These are phyloP conservation scores for Drosophila falleni DNA, from an alignment of 2,888 invertebrate species.

Conservation along the genomic window DNA sequence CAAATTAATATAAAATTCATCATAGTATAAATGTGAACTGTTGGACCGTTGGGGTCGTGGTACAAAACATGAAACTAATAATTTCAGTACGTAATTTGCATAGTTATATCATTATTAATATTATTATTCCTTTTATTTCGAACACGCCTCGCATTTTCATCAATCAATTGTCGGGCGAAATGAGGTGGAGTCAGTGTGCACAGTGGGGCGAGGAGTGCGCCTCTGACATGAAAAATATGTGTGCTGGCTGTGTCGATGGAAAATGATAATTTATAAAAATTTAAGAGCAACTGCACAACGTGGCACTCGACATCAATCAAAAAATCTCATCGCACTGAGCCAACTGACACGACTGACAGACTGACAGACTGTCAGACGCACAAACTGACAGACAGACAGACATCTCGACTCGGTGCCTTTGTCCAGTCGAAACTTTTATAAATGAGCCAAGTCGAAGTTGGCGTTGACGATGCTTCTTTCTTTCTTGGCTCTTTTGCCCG, in stretches of 20 bases:
- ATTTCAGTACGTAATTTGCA: conserved; percentile 73
- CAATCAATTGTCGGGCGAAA: conserved; percentile 57
- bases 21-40: conserved; percentile 23
- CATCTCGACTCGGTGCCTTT: conserved; percentile 24
- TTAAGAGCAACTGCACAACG: conserved; percentile 69
- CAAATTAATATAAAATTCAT: conserved; percentile 73
- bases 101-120: conserved; percentile 80
- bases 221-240: conserved; percentile 76
- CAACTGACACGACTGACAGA: conserved; percentile 60
- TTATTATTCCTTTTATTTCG: conserved; percentile 54
- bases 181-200: conserved; percentile 24
- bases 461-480: conserved; percentile 19
- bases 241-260: conserved; percentile 65
- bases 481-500: background rate
- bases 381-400: background rate
- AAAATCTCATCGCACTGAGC: conserved; percentile 65
- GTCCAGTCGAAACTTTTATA: conserved; percentile 51
- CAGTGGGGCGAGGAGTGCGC: conserved; percentile 18
- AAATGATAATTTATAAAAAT: conserved; percentile 83
- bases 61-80: conserved; percentile 70
- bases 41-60: conserved; percentile 25
- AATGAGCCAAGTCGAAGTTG: conserved; percentile 44
- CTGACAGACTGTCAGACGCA: conserved; percentile 26
- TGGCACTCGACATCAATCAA: conserved; percentile 74
- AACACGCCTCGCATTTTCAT: conserved; percentile 73